Base-by-base conservation (phyloP, 2,888 invertebrate genomes). In the Globia sparganii region DNA sequence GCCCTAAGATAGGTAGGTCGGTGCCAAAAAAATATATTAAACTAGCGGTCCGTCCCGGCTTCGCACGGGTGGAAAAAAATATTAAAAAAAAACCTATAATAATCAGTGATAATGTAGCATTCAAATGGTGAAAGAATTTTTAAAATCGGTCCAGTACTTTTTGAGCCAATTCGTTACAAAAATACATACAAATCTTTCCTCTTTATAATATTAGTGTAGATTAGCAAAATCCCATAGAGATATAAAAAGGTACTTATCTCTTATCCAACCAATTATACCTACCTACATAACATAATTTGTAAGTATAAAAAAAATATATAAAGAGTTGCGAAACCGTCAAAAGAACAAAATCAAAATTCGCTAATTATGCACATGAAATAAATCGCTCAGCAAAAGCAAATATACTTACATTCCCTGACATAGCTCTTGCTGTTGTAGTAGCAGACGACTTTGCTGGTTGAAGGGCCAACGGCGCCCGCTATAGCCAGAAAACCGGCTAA, bases 361-460 rank as follows among this genome's bases (percentile, higher is more conserved):
- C 89, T 43, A 82, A 78, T 77, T 68, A 46, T 1, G 21, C 46
- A 68, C 31, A 43, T 64, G 37, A 68, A 73, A 87, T 85, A 85
- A 80, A 84, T 87, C 93, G 94, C 94, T 80, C 77, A 92, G 94
- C 94, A 87, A 84, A 80, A 81, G 68, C 75, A 72, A 77, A 76
- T 78, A 77, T 80, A 96, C 97, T 97, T 95, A 98, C 98, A 98
- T 96, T 97, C 97, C 91, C 98, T 97, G 90, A 97, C 97, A 92
- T 97, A 97, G 86, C 98, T 97, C 92, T 97, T 97, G 93, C 97
- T 97, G 93, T 98, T 97, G 94, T 98, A 98, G 93, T 97, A 98
- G 92, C 98, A 98, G 89, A 98, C 95, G 68, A 98, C 97, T 95
- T 98, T 98, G 90, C 94, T 94, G 77, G 97, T 43, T 96, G 92